Conservation (phyloP, 1,140 invertebrate genomes). For the Nasonia vitripennis region DNA sequence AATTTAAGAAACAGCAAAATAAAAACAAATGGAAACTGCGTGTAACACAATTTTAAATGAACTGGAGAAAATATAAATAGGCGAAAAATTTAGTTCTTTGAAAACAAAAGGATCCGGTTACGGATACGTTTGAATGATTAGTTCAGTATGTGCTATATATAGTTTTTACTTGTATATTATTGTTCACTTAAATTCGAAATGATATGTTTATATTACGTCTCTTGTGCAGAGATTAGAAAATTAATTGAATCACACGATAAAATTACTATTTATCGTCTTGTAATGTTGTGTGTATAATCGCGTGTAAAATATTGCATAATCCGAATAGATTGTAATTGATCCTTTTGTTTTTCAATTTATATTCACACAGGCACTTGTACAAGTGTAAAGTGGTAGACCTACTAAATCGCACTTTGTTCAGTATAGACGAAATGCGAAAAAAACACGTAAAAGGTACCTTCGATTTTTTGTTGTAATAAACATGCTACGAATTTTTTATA, state of each 20-base stretch:
- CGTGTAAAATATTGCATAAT: conserved; percentile 49
- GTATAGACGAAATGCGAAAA: conserved; percentile 33
- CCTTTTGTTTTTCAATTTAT: conserved; percentile 48
- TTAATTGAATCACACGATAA: conserved; percentile 32
- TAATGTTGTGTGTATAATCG: conserved; percentile 40
- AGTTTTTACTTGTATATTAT: conserved; percentile 36
- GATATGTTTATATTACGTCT: conserved; percentile 36
- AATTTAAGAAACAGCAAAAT: not conserved
- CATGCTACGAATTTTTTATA: conserved; percentile 32
- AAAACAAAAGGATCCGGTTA: conserved; percentile 34
- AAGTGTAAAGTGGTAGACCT: conserved; percentile 49
- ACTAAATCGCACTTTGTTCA: conserved; percentile 48
- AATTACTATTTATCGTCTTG: conserved; percentile 25
- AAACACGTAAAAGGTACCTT: conserved; percentile 40
- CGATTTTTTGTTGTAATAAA: conserved; percentile 51
- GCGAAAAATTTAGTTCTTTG: conserved; percentile 11
- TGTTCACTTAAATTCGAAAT: conserved; percentile 17
- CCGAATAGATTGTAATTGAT: conserved; percentile 30
- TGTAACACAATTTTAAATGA: conserved; percentile 29
- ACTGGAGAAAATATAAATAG: conserved; percentile 5
- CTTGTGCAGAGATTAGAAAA: conserved; percentile 26
- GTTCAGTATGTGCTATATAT: not conserved
- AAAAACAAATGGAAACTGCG: not conserved
- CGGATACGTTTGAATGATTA: not conserved
- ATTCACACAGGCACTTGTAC: conserved; percentile 40